Evolutionary conservation across 37 sponge, comb jelly and placozoan species (phyloP).

Genomic region (Beroe ovata): DNA sequence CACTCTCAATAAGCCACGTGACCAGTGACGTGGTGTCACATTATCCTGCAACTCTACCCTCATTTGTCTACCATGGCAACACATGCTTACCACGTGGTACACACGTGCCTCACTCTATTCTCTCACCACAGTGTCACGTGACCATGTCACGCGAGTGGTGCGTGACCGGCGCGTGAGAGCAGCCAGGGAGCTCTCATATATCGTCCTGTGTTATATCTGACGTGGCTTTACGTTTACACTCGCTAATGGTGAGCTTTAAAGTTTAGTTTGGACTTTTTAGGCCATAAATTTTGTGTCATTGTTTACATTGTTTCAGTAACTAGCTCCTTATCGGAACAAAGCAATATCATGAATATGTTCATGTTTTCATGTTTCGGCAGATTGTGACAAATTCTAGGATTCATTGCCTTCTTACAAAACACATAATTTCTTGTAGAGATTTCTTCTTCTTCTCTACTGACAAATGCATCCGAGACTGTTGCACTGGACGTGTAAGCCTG

Average conservation of each 20-base stretch:
- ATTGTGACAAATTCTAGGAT: no score
- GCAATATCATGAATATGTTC: no score
- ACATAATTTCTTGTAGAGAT: no score
- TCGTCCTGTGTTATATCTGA: conserved; percentile 10
- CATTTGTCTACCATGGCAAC: conserved; percentile 3
- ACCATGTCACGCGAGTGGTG: neutral
- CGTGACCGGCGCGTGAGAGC: conserved; percentile 10
- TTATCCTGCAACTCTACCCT: neutral
- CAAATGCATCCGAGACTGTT: no score
- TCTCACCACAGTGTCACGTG: neutral
- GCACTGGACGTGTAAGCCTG: no score
- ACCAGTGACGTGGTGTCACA: neutral
- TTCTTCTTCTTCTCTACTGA: no score
- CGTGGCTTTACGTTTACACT: conserved; percentile 57
- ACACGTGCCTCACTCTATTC: neutral
- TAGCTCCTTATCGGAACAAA: no score
- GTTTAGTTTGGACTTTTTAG: no score
- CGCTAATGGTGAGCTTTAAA: neutral
- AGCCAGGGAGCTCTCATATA: neutral
- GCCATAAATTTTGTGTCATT: no score
- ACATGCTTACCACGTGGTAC: conserved; percentile 1
- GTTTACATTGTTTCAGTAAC: no score
- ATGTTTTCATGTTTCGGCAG: no score
- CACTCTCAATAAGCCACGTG: neutral
- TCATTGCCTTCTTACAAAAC: no score